These are phyloP conservation scores for Lordiphosa andalusiaca DNA, from an alignment of 2,888 invertebrate species.

Conservation along the genomic window DNA sequence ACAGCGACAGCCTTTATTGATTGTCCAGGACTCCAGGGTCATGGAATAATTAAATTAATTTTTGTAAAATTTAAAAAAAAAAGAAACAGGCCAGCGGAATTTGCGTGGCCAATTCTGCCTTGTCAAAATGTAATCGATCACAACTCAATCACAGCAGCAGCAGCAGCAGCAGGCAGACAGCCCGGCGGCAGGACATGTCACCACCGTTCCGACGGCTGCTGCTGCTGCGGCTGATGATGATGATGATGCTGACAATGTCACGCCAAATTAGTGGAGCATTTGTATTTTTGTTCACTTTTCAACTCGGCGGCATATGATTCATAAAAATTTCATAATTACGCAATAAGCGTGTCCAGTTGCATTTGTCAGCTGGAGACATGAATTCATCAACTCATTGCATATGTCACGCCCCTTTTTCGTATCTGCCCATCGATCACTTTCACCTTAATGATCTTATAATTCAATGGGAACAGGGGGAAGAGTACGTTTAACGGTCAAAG, in stretches of 20 bases:
- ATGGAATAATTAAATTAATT: conserved; percentile 58
- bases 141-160: conserved; percentile 68
- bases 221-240: conserved; percentile 22
- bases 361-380: conserved; percentile 42
- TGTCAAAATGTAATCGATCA: conserved; percentile 79
- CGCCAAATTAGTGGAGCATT: conserved; percentile 76
- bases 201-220: conserved; percentile 23
- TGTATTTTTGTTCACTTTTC: conserved; percentile 25
- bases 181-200: conserved; percentile 35
- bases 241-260: conserved; percentile 61
- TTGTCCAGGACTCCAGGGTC: conserved; percentile 28
- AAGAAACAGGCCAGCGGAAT: conserved; percentile 27
- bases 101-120: conserved; percentile 66
- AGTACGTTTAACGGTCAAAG: too few relatives aligned
- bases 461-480: conserved; percentile 1
- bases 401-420: conserved; percentile 49
- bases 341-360: conserved; percentile 72
- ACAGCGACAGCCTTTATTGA: conserved; percentile 43
- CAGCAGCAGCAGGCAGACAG: conserved; percentile 2
- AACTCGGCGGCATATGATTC: conserved; percentile 49
- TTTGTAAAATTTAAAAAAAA: conserved; percentile 25
- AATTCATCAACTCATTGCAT: conserved; percentile 55
- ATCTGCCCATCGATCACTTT: conserved; percentile 58
- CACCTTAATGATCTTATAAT: conserved; percentile 72
- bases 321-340: conserved; percentile 72